These are phyloP conservation scores for Hanleya hanleyi DNA, from an alignment of 2,888 invertebrate genomes.

Conservation along the genomic window DNA sequence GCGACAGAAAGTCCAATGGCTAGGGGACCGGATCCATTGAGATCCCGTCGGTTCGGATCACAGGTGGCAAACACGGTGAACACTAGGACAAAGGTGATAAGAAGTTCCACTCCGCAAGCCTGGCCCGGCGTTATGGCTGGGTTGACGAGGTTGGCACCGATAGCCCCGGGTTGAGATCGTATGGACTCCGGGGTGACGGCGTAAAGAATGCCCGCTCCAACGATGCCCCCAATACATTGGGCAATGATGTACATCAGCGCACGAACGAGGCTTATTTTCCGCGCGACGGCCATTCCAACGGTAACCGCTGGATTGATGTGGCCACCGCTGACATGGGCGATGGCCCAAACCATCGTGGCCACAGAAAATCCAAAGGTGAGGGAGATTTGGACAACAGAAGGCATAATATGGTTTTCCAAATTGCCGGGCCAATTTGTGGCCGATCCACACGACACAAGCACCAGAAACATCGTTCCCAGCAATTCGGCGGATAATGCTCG, in stretches of 20 bases:
- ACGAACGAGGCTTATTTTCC: slow-evolving; percentile 85
- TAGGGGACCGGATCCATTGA: slow-evolving; percentile 85
- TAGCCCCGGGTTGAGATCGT: neutral
- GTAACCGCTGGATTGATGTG: slow-evolving; percentile 74
- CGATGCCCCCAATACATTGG: slow-evolving; percentile 94
- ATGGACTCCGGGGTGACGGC: slow-evolving; percentile 74
- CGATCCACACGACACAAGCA: slow-evolving; percentile 89
- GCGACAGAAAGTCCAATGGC: slow-evolving; percentile 92
- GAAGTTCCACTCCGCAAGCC: slow-evolving; percentile 87
- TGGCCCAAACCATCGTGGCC: slow-evolving; percentile 85
- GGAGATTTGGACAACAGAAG: slow-evolving; percentile 80
- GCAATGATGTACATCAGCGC: slow-evolving; percentile 89
- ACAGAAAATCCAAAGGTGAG: slow-evolving; percentile 91
- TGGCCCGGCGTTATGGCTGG: slow-evolving; percentile 77
- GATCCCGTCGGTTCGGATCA: slow-evolving; percentile 86
- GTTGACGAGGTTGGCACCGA: neutral
- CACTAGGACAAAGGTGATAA: slow-evolving; percentile 91
- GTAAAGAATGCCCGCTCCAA: slow-evolving; percentile 92
- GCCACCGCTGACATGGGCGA: slow-evolving; percentile 88
- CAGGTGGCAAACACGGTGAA: slow-evolving; percentile 89
- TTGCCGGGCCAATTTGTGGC: slow-evolving; percentile 31
- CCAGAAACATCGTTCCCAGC: slow-evolving; percentile 89
- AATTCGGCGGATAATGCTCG: slow-evolving; percentile 89
- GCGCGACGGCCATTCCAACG: slow-evolving; percentile 81
- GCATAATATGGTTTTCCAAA: slow-evolving; percentile 72